phyloP scores from a whole-genome alignment of 2,113 vertebrate species.

The Peromyscus polionotus region DNA sequence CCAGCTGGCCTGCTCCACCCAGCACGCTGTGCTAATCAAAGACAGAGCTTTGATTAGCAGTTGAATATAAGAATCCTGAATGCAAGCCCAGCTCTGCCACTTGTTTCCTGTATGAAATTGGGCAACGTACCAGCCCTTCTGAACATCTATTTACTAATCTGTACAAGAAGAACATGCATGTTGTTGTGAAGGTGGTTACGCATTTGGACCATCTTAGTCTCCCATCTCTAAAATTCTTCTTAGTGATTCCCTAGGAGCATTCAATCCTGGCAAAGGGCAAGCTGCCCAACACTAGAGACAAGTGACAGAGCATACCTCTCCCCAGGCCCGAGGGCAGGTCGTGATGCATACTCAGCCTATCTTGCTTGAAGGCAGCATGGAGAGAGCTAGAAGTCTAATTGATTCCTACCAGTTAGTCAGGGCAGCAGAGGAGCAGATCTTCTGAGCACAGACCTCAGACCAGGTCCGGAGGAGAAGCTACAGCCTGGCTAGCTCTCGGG shows the following conservation, averaged over 20 bases:
- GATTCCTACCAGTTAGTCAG: too few species aligned
- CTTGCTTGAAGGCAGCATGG: accelerated
- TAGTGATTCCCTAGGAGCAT: accelerated
- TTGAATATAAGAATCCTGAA: not conserved
- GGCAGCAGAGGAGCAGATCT: not conserved
- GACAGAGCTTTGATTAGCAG: not conserved
- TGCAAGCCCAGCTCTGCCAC: not conserved
- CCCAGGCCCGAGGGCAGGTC: not conserved
- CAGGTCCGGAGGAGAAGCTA: not conserved
- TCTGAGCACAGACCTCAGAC: not conserved
- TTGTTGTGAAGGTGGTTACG: not conserved
- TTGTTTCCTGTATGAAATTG: not conserved
- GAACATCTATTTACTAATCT: not conserved
- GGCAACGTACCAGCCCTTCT: not conserved
- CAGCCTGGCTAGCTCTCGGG: not conserved
- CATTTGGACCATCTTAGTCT: not conserved
- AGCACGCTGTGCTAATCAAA: not conserved
- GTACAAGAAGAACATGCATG: too few species aligned
- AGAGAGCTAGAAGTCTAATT: not conserved
- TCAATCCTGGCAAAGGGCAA: not conserved
- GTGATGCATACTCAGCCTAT: not conserved
- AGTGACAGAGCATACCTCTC: not conserved
- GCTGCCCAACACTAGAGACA: not conserved
- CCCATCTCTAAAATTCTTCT: not conserved
- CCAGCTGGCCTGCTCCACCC: not conserved